Evolutionary conservation across 1,140 invertebrate genomes (phyloP).

Genomic region (Planococcus citri): DNA sequence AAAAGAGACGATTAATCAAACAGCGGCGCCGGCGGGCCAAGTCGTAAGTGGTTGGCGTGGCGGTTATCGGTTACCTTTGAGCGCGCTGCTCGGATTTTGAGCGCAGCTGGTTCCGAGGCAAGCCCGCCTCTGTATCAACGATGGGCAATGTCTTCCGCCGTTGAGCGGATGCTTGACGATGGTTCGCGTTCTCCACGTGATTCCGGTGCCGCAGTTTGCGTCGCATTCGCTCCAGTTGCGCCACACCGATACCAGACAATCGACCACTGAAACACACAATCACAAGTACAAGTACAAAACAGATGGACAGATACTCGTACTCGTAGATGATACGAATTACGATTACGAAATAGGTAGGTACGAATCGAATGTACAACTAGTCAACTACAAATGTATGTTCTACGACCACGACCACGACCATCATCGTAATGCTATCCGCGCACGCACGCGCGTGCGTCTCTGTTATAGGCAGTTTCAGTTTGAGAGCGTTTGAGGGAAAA

Average conservation of each 20-base stretch:
- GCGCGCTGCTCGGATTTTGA: conserved; percentile 49
- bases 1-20: too few relatives aligned
- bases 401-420: too few relatives aligned
- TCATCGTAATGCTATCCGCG: too few relatives aligned
- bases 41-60: not conserved
- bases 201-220: conserved; percentile 57
- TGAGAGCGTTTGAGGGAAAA: too few relatives aligned
- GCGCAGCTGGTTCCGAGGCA: conserved; percentile 58
- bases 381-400: too few relatives aligned
- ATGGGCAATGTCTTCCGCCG: conserved; percentile 61
- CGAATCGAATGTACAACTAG: too few relatives aligned
- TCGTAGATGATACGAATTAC: too few relatives aligned
- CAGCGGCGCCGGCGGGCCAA: too few relatives aligned
- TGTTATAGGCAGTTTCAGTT: too few relatives aligned
- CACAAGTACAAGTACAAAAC: not conserved
- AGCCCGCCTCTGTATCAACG: conserved; percentile 53
- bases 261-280: conserved; percentile 48
- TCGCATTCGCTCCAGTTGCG: conserved; percentile 61
- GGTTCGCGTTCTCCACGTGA: conserved; percentile 50
- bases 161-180: conserved; percentile 50
- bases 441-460: too few relatives aligned
- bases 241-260: conserved; percentile 65
- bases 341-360: too few relatives aligned
- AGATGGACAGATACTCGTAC: too few relatives aligned
- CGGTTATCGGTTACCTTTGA: conserved; percentile 44